phyloP scores from a whole-genome alignment of 2,113 vertebrate species.

The Corythaeola cristata region DNA sequence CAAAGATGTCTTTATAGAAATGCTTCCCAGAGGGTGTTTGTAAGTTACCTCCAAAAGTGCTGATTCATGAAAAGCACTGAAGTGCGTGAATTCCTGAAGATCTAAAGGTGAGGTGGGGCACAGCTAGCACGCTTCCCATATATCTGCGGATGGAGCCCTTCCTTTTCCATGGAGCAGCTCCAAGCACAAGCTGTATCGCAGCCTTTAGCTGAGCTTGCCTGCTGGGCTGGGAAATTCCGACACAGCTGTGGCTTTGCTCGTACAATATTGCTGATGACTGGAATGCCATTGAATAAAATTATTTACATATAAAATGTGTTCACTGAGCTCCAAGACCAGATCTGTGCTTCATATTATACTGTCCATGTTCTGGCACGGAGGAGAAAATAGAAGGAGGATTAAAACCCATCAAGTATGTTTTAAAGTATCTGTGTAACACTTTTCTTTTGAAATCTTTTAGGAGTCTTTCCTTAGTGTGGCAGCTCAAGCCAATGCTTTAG shows the following conservation, averaged over 20 bases:
- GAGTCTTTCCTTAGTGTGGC: slow-evolving; percentile 24
- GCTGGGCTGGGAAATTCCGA: neutral
- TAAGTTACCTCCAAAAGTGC: neutral
- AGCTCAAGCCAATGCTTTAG: slow-evolving; percentile 9
- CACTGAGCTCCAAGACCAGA: neutral
- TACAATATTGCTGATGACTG: neutral
- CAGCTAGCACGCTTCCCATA: no score
- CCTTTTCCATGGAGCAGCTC: neutral
- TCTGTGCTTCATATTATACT: neutral
- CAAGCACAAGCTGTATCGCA: neutral
- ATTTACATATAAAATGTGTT: neutral
- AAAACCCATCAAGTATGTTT: neutral
- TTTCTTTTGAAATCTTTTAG: slow-evolving; percentile 38
- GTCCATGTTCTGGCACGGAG: neutral
- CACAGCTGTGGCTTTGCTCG: neutral
- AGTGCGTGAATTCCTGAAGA: neutral
- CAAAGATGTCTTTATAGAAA: neutral
- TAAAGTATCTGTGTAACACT: neutral
- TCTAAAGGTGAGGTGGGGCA: neutral
- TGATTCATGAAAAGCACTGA: neutral
- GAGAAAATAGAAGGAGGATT: neutral
- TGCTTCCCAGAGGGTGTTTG: neutral
- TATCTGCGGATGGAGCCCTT: neutral
- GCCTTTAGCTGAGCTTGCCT: neutral
- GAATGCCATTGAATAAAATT: neutral